Percentiles rank a stretch among this genome's conserved stretches.
Evolutionary conservation across 2,888 invertebrate genomes (phyloP).

Genomic region (Aporophyla lueneburgensis): DNA sequence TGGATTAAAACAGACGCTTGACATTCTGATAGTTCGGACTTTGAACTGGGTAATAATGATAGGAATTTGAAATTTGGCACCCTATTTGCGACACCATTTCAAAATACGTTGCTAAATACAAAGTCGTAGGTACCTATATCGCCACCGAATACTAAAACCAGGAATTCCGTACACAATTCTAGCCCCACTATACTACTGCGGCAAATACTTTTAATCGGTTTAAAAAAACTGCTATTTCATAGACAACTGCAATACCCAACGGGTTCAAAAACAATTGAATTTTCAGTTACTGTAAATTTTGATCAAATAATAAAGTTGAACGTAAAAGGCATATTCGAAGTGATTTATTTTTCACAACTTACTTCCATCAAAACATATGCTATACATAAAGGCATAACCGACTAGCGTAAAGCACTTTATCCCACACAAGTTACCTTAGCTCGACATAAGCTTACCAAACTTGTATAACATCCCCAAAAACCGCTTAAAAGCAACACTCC

Average conservation of each 20-base stretch:
- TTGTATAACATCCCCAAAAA: conserved; percentile 10
- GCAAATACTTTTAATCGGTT: too few species aligned
- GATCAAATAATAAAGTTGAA: not conserved
- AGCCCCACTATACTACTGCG: too few species aligned
- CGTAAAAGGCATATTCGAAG: not conserved
- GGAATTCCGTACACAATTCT: too few species aligned
- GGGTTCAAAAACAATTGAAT: not conserved
- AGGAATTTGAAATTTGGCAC: not conserved
- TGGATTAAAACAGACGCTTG: conserved; percentile 34
- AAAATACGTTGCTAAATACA: not conserved
- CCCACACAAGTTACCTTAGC: not conserved
- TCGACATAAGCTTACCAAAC: not conserved
- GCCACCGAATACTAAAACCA: too few species aligned
- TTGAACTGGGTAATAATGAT: not conserved
- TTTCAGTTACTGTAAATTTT: not conserved
- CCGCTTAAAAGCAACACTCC: not conserved
- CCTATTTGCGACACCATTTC: not conserved
- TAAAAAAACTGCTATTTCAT: too few species aligned
- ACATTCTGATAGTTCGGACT: conserved; percentile 16
- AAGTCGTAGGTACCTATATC: too few species aligned
- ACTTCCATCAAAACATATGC: not conserved
- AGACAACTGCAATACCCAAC: too few species aligned
- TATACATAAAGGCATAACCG: conserved; percentile 4
- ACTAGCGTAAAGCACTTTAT: not conserved
- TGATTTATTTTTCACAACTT: not conserved